These are phyloP conservation scores for Podarcis lilfordi DNA, from an alignment of 2,797 vertebrate genomes.

Conservation along the genomic window DNA sequence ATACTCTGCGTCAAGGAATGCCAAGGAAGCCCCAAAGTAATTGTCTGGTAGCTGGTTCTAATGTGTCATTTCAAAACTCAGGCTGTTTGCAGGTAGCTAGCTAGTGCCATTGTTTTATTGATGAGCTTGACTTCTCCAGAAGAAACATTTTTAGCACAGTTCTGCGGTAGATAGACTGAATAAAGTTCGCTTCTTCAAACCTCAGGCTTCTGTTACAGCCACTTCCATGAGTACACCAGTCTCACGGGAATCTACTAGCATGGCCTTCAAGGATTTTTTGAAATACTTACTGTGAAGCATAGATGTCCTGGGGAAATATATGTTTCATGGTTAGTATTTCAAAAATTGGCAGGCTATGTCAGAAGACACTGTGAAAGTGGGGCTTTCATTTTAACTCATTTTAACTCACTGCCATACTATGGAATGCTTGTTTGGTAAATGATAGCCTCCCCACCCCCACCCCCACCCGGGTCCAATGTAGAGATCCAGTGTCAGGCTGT, in stretches of 20 bases:
- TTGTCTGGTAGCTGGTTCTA: neutral
- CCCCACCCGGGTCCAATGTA: too few species aligned
- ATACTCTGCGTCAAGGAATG: neutral
- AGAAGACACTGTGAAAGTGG: neutral
- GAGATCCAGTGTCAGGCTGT: neutral
- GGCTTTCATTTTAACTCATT: neutral
- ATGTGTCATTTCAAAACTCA: neutral
- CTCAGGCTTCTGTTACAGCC: neutral
- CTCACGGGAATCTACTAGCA: neutral
- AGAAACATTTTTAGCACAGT: neutral
- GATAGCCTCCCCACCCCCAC: too few species aligned
- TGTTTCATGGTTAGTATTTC: slow-evolving; percentile 6
- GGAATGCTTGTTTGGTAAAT: neutral
- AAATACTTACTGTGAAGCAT: slow-evolving; percentile 5
- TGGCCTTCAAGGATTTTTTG: neutral
- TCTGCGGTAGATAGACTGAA: too few species aligned
- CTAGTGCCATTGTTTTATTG: neutral
- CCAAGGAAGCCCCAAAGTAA: neutral
- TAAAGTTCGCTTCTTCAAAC: neutral
- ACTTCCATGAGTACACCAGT: neutral
- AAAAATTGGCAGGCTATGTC: neutral
- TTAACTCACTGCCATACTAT: neutral
- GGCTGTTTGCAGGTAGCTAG: too few species aligned
- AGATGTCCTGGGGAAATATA: neutral
- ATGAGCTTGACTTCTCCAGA: neutral